Conservation (phyloP, 1,140 invertebrate species). For the Spodoptera frugiperda region DNA sequence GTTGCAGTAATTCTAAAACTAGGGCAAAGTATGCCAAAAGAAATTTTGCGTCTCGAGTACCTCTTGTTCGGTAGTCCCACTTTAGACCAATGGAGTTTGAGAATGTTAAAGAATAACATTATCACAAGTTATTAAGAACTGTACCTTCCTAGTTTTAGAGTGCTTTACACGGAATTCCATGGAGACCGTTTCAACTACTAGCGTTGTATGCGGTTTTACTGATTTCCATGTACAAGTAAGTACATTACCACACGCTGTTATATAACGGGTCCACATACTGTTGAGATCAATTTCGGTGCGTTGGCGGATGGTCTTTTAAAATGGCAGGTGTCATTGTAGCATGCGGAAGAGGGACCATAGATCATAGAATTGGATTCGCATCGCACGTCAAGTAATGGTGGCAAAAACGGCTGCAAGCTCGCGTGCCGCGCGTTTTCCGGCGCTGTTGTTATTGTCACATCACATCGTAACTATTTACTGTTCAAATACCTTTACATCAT, state of each 20-base stretch:
- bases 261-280: slow-evolving; percentile 72
- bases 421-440: slow-evolving; percentile 52
- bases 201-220: slow-evolving; percentile 48
- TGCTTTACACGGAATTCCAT: neutral
- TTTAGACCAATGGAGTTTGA: too few relatives aligned
- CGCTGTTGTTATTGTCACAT: slow-evolving; percentile 29
- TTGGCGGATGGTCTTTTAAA: slow-evolving; percentile 19
- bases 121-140: too few relatives aligned
- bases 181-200: neutral
- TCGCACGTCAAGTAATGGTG: slow-evolving; percentile 61
- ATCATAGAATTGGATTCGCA: slow-evolving; percentile 69
- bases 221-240: slow-evolving; percentile 47
- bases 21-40: too few relatives aligned
- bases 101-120: too few relatives aligned
- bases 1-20: neutral
- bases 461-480: slow-evolving; percentile 34
- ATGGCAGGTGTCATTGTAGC: slow-evolving; percentile 47
- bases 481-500: slow-evolving; percentile 3
- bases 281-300: slow-evolving; percentile 49
- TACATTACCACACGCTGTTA: slow-evolving; percentile 56
- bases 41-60: too few relatives aligned
- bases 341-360: slow-evolving; percentile 71
- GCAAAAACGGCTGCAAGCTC: slow-evolving; percentile 62
- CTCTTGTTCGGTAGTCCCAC: too few relatives aligned
- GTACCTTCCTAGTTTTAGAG: too few relatives aligned